Evolutionary conservation across 2,797 vertebrate genomes (phyloP).

Genomic region (Clarias laeviceps): DNA sequence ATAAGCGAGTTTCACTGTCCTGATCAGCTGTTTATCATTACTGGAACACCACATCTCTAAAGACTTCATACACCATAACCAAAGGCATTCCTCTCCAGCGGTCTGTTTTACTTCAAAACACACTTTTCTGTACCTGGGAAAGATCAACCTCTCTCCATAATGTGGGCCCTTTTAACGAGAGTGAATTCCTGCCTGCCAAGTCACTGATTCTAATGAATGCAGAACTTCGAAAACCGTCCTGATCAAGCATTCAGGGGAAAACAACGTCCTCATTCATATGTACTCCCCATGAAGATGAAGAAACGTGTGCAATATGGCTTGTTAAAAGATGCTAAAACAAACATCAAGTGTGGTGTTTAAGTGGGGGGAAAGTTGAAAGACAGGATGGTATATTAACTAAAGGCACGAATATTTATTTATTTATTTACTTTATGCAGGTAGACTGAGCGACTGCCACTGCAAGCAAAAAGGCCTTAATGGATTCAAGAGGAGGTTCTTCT

Average conservation of each 20-base stretch:
- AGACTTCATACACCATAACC: constrained; percentile 19
- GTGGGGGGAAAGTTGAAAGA: background rate
- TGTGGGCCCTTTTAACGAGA: constrained; percentile 42
- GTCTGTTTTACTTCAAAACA: constrained; percentile 37
- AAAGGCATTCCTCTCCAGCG: background rate
- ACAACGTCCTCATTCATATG: constrained; percentile 49
- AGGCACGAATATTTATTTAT: background rate
- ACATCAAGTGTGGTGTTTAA: background rate
- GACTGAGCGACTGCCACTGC: background rate
- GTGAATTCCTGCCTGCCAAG: constrained; percentile 43
- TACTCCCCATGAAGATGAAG: constrained; percentile 37
- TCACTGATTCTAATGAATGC: constrained; percentile 38
- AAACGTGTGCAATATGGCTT: constrained; percentile 39
- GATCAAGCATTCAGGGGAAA: constrained; percentile 27
- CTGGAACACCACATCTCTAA: constrained; percentile 21
- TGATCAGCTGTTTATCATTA: constrained; percentile 44
- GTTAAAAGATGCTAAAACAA: background rate
- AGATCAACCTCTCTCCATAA: constrained; percentile 42
- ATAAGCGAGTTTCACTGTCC: background rate
- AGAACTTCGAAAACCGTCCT: constrained; percentile 24
- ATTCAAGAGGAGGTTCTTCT: constrained; percentile 41
- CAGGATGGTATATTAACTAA: background rate
- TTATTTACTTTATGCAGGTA: background rate
- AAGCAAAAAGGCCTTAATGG: constrained; percentile 47
- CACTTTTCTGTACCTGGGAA: constrained; percentile 37